Evolutionary conservation across 2,888 invertebrate species (phyloP).

Genomic region (Heliconius hortense): DNA sequence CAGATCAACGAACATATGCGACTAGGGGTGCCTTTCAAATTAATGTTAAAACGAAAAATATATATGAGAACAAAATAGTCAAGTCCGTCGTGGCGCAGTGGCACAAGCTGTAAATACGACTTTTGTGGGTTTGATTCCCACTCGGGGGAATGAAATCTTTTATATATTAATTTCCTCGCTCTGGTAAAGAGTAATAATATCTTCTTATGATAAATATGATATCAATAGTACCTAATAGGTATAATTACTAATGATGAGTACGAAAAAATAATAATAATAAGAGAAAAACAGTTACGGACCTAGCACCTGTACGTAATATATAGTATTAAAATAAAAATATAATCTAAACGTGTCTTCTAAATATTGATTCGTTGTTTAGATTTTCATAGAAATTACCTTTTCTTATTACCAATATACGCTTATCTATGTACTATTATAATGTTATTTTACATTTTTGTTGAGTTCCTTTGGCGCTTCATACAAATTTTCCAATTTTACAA

Average conservation of each 20-base stretch:
- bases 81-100: background rate
- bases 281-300: too few relatives aligned
- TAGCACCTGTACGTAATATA: too few relatives aligned
- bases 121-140: background rate
- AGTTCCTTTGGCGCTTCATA: background rate
- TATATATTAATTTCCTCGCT: background rate
- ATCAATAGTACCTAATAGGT: too few relatives aligned
- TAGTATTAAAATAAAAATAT: too few relatives aligned
- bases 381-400: too few relatives aligned
- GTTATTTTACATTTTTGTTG: background rate
- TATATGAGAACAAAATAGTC: too few relatives aligned
- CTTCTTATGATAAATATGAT: too few relatives aligned
- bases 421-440: background rate
- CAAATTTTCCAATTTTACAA: conserved; percentile 11
- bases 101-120: background rate
- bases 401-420: too few relatives aligned
- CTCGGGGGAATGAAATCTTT: background rate
- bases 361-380: too few relatives aligned
- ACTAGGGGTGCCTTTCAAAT: conserved; percentile 4
- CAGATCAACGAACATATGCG: conserved; percentile 12
- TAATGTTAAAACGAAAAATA: background rate
- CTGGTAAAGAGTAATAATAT: background rate
- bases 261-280: too few relatives aligned
- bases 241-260: too few relatives aligned
- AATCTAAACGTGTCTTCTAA: too few relatives aligned